phyloP scores from a whole-genome alignment of 2,888 invertebrate genomes.

The Gibbula magus region DNA sequence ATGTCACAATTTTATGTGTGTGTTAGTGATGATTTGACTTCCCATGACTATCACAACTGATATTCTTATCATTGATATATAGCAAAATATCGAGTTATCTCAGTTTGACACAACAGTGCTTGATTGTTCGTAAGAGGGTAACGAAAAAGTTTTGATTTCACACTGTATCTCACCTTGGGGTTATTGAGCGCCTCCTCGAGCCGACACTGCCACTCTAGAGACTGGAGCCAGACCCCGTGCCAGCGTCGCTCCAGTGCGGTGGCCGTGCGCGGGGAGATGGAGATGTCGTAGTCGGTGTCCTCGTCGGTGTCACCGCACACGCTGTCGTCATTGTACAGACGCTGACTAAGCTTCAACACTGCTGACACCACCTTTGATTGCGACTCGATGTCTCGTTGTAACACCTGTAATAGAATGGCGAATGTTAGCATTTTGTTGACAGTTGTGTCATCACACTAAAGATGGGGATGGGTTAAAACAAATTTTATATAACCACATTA shows the following conservation, averaged over 20 bases:
- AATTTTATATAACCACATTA: no score
- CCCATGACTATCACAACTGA: no score
- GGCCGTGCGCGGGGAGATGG: slow-evolving; percentile 78
- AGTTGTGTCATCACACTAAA: no score
- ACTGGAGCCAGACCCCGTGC: slow-evolving; percentile 91
- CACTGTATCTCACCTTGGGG: slow-evolving; percentile 53
- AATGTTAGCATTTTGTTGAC: no score
- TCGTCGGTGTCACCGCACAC: slow-evolving; percentile 35
- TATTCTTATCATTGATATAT: no score
- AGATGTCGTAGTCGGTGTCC: slow-evolving; percentile 45
- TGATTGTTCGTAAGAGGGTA: no score
- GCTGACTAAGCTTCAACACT: slow-evolving; percentile 74
- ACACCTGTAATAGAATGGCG: slow-evolving; percentile 84
- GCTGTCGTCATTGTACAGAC: slow-evolving; percentile 60
- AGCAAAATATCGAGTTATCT: no score
- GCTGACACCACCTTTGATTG: slow-evolving; percentile 76
- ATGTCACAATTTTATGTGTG: no score
- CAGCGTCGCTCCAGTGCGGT: slow-evolving; percentile 89
- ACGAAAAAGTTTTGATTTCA: no score
- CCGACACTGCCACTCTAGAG: slow-evolving; percentile 94
- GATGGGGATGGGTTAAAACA: no score
- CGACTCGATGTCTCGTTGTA: slow-evolving; percentile 94
- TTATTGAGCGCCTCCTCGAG: slow-evolving; percentile 81
- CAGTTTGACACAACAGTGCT: no score
- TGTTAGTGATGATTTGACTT: no score